Evolutionary conservation across 2,113 vertebrate species (phyloP).

Genomic region (Ondatra zibethicus): DNA sequence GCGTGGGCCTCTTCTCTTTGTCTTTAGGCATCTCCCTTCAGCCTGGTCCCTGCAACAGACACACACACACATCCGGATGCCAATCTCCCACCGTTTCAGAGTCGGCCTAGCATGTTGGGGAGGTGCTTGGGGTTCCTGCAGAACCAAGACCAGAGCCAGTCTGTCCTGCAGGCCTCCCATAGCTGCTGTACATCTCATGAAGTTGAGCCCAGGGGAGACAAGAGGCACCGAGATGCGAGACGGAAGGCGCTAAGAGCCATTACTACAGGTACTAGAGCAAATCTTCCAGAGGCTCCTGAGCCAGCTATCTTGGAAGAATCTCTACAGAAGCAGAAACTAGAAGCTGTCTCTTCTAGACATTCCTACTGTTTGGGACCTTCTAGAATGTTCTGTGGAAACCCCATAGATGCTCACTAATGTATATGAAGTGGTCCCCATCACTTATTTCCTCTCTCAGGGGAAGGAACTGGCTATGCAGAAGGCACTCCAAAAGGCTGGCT

Average conservation of each 20-base stretch:
- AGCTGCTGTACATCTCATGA: no score
- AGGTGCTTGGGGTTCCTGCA: neutral
- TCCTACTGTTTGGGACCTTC: neutral
- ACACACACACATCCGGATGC: neutral
- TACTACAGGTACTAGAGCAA: neutral
- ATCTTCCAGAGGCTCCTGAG: neutral
- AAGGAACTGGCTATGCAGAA: neutral
- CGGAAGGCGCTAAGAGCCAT: neutral
- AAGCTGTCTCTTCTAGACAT: neutral
- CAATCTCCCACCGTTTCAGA: neutral
- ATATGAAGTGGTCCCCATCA: neutral
- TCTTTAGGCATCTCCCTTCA: neutral
- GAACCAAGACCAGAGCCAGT: neutral
- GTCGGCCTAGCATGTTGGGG: neutral
- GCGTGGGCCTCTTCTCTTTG: neutral
- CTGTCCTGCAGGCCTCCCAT: neutral
- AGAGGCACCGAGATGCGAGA: neutral
- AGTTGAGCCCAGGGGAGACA: neutral
- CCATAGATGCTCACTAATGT: neutral
- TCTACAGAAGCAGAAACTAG: neutral
- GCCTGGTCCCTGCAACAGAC: neutral
- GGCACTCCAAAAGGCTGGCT: neutral
- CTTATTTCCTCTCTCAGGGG: no score
- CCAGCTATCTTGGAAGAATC: no score
- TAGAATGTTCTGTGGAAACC: neutral